Evolutionary conservation across 2,888 invertebrate species (phyloP), one percentile per base, ranked within the genome.

Genomic region (Phaonia tiefii): DNA sequence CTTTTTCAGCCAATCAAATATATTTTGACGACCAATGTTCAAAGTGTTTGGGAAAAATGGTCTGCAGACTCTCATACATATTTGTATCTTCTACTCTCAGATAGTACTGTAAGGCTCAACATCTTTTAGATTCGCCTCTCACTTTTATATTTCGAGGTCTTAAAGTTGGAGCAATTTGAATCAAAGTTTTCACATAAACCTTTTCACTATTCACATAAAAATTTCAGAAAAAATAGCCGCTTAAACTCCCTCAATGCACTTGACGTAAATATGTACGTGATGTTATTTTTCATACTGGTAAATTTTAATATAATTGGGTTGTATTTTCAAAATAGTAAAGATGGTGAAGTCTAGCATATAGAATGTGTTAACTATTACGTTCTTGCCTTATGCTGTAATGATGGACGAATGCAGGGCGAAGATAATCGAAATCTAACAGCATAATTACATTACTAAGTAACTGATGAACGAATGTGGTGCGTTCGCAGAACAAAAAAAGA

Each of bases 161-260:
- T 42, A 42, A 7, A 44, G 66, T 66, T 37, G 42, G 66, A 17
- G 13, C 20, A 42, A 66, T 44, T 66, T 66, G 44, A 66, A 66
- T 42, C 13, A 66, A 66, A 42, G 66, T 66, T 44, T 22, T 42
- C 20, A 66, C 66, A 42, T 66, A 44, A 44, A 66, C 66, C 44
- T 11, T 66, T 66, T 66, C 17, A 44, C 42, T 42, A 17, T 65
- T n/a, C n/a, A n/a, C n/a, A n/a, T n/a, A n/a, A n/a, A n/a, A n/a
- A n/a, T n/a, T n/a, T n/a, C n/a, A n/a, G n/a, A n/a, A n/a, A n/a
- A n/a, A n/a, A n/a, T n/a, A n/a, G n/a, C n/a, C n/a, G n/a, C n/a
- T n/a, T n/a, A n/a, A n/a, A n/a, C n/a, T n/a, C n/a, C n/a, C n/a
- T n/a, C n/a, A n/a, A 39, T 37, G 65, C 42, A 65, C 37, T 39